A percentile compares a stretch with the other conserved stretches of the same genome.
Evolutionary conservation across 2,888 invertebrate genomes (phyloP).

Genomic region (Charanyca ferruginea): DNA sequence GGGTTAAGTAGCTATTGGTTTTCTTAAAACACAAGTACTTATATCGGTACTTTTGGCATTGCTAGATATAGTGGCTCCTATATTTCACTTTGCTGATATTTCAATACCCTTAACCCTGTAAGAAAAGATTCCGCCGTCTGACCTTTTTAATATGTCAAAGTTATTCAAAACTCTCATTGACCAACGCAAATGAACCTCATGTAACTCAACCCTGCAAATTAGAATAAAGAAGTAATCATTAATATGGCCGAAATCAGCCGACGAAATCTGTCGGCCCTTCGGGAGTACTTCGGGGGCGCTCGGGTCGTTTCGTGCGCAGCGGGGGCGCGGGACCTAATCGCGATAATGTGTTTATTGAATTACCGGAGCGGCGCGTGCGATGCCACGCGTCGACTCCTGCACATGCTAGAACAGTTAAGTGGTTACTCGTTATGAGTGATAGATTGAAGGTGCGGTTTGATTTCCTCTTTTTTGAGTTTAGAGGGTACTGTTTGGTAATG

Average conservation of each 20-base stretch:
- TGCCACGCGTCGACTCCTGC: slow-evolving; percentile 78
- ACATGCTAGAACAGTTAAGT: slow-evolving; percentile 76
- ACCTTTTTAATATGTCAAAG: slow-evolving; percentile 1
- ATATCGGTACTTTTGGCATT: not conserved
- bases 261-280: slow-evolving; percentile 83
- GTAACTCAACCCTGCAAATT: slow-evolving; percentile 73
- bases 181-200: slow-evolving; percentile 56
- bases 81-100: not conserved
- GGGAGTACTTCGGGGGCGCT: slow-evolving; percentile 77
- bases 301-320: slow-evolving; percentile 73
- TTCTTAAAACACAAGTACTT: not conserved
- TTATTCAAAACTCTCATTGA: slow-evolving; percentile 46
- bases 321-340: slow-evolving; percentile 87
- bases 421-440: slow-evolving; percentile 76
- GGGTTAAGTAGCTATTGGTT: not conserved
- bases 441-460: slow-evolving; percentile 70
- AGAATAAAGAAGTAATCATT: slow-evolving; percentile 85
- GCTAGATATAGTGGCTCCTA: not conserved
- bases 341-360: slow-evolving; percentile 91
- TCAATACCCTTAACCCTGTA: not conserved
- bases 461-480: slow-evolving; percentile 54
- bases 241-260: slow-evolving; percentile 81
- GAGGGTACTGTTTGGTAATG: slow-evolving; percentile 56
- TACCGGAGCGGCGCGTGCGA: slow-evolving; percentile 86
- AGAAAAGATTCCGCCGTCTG: not conserved